Conservation (phyloP, 2,113 vertebrate species). For the Sceloporus tristichus region DNA sequence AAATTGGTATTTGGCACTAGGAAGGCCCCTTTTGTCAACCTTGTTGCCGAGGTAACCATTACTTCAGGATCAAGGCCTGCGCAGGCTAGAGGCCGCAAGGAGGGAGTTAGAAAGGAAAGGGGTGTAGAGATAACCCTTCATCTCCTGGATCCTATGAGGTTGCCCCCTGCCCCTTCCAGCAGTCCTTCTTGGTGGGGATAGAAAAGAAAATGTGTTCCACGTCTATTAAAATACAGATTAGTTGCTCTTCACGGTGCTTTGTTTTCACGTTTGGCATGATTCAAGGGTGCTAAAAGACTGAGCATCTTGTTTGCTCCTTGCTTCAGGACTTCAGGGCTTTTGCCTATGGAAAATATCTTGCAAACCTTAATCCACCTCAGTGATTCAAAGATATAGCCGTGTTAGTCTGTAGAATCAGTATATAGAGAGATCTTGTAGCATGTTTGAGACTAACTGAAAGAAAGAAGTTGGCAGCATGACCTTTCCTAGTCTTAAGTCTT, state of each 20-base stretch:
- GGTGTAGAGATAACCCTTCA: constrained; percentile 45
- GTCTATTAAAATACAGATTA: background rate
- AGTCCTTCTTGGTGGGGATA: background rate
- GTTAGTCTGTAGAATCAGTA: too few relatives aligned
- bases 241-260: background rate
- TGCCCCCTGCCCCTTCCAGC: background rate
- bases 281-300: background rate
- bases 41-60: constrained; percentile 56
- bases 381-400: too few relatives aligned
- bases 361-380: background rate
- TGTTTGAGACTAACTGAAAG: too few relatives aligned
- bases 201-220: background rate
- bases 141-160: constrained; percentile 24
- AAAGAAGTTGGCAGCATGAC: too few relatives aligned
- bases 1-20: constrained; percentile 37
- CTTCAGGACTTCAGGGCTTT: background rate
- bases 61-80: constrained; percentile 62
- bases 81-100: constrained; percentile 32
- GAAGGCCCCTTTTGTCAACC: constrained; percentile 59
- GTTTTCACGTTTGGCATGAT: background rate
- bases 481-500: too few relatives aligned
- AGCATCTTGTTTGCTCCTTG: too few relatives aligned
- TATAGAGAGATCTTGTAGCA: too few relatives aligned
- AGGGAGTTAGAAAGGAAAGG: constrained; percentile 1
- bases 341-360: background rate